Conservation (phyloP, 2,797 vertebrate genomes). For the Jordanella pulchra region DNA sequence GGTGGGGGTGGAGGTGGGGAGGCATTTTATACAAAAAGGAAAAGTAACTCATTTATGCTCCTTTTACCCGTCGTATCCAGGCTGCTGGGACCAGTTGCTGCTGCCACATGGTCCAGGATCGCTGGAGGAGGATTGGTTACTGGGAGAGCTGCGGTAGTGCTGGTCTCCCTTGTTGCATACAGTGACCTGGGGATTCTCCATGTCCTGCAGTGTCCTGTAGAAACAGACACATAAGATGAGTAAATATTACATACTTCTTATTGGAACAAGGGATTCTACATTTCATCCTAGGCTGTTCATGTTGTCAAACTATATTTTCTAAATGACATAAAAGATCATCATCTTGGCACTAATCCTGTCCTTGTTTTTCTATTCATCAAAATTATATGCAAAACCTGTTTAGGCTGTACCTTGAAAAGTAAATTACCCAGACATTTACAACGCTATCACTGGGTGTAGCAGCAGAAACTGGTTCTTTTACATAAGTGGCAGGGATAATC, state of each 20-base stretch:
- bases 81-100: conserved; percentile 91
- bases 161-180: conserved; percentile 78
- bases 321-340: background rate
- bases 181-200: conserved; percentile 69
- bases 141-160: conserved; percentile 92
- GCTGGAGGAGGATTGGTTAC: conserved; percentile 97
- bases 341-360: background rate
- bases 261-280: background rate
- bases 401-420: background rate
- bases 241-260: background rate
- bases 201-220: conserved; percentile 64
- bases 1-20: too few species aligned
- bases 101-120: conserved; percentile 92
- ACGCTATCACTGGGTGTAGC: conserved; percentile 23
- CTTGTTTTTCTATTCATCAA: conserved; percentile 2
- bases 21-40: conserved; percentile 12
- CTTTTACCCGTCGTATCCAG: conserved; percentile 89
- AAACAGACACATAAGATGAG: conserved; percentile 9
- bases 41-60: conserved; percentile 9
- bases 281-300: background rate
- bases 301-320: background rate
- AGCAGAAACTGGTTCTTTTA: conserved; percentile 5
- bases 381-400: background rate
- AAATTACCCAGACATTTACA: background rate
- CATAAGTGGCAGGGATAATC: conserved; percentile 24